Evolutionary conservation across 2,888 invertebrate genomes (phyloP), one percentile per base, ranked within the genome.

Genomic region (Trichopoda pennipes): DNA sequence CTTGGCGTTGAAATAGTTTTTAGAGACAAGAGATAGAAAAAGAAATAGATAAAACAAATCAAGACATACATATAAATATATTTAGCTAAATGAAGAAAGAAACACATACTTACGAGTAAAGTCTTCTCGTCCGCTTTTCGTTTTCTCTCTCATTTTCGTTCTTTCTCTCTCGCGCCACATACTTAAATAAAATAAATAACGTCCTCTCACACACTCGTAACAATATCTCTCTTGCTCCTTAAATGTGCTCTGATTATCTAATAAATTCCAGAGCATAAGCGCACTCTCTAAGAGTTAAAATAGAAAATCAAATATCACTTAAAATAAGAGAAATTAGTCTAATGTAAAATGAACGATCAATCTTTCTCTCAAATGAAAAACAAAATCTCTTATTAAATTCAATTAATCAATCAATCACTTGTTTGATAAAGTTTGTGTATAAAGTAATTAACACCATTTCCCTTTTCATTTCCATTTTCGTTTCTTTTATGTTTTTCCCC

Each of bases 1-100:
- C 89, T 83, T 89, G 90, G 90, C 90, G 88, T 86, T 87, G 85
- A 85, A 76, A 72, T 44, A 47, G 49, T 17, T 73, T 51, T 23
- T 73, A 55, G 55, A 63, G 55, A 51, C 73, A 44, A 73, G 61
- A 70, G 44, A 56, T 76, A 51, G 60, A 58, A 68, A 66, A 72
- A 60, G 3, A 60, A 53, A 42, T 19, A 56, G 42, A 61, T 21
- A 28, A 21, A 69, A 16, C 7, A 47, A 4, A 68, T 38, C 42
- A 55, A 77, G 44, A 55, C 19, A 49, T 23, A 49, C 21, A 44
- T 42, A 44, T 42, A 61, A 14, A 61, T n/a, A 44, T 55, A 73
- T 74, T 17, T 60, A 42, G 38, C 21, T 49, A 58, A 49, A 58
- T 28, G 53, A 42, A n/a, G 38, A 47, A 63, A 47, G 44, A 28